phyloP scores from a whole-genome alignment of 1,140 invertebrate species.

The Drosophila auraria region DNA sequence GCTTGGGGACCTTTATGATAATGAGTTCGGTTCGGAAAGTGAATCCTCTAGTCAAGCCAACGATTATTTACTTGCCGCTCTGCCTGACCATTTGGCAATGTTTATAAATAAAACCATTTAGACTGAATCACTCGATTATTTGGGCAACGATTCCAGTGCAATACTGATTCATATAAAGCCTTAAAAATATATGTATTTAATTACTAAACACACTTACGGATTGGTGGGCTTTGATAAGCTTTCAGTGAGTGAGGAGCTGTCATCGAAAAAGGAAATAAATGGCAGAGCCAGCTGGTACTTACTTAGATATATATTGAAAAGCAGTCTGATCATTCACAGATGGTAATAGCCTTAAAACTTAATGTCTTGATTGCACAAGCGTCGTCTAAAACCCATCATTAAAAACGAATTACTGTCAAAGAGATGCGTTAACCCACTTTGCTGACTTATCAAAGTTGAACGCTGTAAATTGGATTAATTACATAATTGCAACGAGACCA shows the following conservation, averaged over 20 bases:
- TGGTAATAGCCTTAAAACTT: constrained; percentile 8
- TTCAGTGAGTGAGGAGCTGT: constrained; percentile 14
- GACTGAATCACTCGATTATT: not conserved
- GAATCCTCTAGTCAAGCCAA: not conserved
- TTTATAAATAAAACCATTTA: constrained; percentile 3
- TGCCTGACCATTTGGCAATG: constrained; percentile 11
- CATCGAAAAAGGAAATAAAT: constrained; percentile 24
- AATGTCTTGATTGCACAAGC: constrained; percentile 22
- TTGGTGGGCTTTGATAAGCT: constrained; percentile 14
- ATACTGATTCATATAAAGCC: constrained; percentile 1
- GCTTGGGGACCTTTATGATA: constrained; percentile 32
- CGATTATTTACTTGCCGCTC: not conserved
- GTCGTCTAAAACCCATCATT: constrained; percentile 10
- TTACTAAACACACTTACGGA: constrained; percentile 20
- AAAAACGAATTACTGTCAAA: constrained; percentile 20
- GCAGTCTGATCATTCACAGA: not conserved
- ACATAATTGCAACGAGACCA: constrained; percentile 39
- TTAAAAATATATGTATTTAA: constrained; percentile 9
- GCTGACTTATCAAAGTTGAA: constrained; percentile 25
- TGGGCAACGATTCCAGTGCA: not conserved
- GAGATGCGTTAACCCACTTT: constrained; percentile 48
- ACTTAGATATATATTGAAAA: constrained; percentile 2
- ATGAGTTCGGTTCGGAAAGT: constrained; percentile 7
- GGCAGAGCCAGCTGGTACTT: constrained; percentile 1
- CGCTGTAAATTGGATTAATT: constrained; percentile 41